Evolutionary conservation across 2,113 vertebrate genomes (phyloP), one percentile per base, ranked within the genome.

Genomic region (Tautogolabrus adspersus): DNA sequence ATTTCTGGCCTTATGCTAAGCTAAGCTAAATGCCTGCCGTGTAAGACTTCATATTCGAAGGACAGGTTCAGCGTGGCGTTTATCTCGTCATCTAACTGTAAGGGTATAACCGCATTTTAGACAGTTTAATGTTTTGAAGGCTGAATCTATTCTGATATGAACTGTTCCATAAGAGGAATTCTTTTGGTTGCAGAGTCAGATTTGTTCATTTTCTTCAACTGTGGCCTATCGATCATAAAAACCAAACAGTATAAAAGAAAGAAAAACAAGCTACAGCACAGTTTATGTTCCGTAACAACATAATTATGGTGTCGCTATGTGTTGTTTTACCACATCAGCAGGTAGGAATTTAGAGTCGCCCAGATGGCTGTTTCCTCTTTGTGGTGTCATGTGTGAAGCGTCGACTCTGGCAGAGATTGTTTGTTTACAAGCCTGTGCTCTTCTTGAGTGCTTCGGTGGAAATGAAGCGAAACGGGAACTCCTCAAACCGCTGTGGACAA

Each of bases 371-470:
- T 72, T 80, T 86, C 52, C 54, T 71, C 15, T 75, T 9, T 57
- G 61, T 65, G 64, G 84, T 58, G 66, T 86, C 60, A 60, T 51
- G 74, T 79, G 73, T 44, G 44, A 79, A 76, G 63, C 44, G 55
- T 55, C 42, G 56, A 26, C 60, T 69, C 51, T 21, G 37, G 21
- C 54, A 63, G 49, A 64, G 56, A 40, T 60, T 54, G 63, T 81
- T 75, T 84, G 71, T 81, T 81, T 74, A 62, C 54, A 40, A 26
- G 30, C 42, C 18, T 49, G 22, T 42, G 57, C 21, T 80, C 61
- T 22, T 52, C 61, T 22, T 52, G 52, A 75, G 34, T 51, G 59
- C 61, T 69, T 4, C 2, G 23, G 19, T 77, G 65, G 73, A 79
- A 66, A 66, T 54, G 7, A 58, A 79, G 64, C 6, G 47, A 69